Conservation (phyloP, 1,140 invertebrate genomes). For the Bombus fervidus region DNA sequence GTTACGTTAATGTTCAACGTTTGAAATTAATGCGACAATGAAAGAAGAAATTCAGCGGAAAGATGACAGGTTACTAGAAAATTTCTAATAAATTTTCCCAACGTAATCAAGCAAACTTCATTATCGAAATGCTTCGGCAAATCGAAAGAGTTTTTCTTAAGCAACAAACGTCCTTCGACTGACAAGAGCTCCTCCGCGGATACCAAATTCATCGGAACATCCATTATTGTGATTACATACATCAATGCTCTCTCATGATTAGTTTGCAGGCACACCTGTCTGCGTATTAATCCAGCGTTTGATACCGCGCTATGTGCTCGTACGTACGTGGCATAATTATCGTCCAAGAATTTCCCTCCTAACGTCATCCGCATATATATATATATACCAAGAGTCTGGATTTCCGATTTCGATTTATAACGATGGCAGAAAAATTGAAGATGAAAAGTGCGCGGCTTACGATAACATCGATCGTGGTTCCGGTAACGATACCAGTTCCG, state of each 20-base stretch:
- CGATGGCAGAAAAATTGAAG: neutral
- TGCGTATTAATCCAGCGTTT: conserved; percentile 27
- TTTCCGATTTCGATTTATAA: too few species aligned
- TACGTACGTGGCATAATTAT: neutral
- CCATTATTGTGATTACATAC: conserved; percentile 26
- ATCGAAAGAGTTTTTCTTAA: neutral
- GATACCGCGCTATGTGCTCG: neutral
- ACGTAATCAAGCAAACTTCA: neutral
- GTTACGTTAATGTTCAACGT: neutral
- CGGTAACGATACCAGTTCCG: conserved; percentile 2
- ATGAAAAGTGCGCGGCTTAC: neutral
- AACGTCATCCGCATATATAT: too few species aligned
- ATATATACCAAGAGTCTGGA: neutral
- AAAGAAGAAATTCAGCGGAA: neutral
- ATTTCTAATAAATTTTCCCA: neutral
- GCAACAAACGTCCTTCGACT: neutral
- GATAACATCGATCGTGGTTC: neutral
- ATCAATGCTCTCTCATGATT: conserved; percentile 25
- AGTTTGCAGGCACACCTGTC: conserved; percentile 26
- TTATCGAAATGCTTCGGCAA: neutral
- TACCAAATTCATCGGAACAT: neutral
- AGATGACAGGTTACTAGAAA: neutral
- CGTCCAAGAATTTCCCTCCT: neutral
- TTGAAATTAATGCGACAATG: neutral
- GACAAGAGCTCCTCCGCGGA: neutral